Conservation (phyloP, 2,113 vertebrate genomes). For the Condylura cristata region DNA sequence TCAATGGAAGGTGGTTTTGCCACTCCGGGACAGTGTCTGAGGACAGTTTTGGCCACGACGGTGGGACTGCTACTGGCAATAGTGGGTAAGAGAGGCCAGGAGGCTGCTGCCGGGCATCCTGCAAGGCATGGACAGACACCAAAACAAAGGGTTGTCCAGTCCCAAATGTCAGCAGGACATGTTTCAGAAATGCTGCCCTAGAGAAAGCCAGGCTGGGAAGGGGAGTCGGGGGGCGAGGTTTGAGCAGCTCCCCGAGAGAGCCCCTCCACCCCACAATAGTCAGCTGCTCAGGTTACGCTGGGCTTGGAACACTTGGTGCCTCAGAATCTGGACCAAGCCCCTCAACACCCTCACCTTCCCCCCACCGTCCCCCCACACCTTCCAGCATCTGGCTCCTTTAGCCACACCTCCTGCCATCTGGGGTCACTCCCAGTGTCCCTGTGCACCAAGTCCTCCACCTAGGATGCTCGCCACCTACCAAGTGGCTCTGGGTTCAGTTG, state of each 20-base stretch:
- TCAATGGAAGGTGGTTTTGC: neutral
- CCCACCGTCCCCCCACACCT: neutral
- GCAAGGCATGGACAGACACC: neutral
- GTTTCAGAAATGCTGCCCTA: neutral
- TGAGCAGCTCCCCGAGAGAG: neutral
- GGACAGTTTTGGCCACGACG: neutral
- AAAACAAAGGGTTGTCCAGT: neutral
- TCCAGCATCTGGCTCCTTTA: neutral
- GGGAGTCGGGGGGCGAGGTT: neutral
- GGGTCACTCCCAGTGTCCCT: neutral
- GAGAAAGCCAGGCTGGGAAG: neutral
- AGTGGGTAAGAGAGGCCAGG: neutral
- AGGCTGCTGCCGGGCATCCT: neutral
- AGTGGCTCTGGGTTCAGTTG: neutral
- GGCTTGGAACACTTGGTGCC: neutral
- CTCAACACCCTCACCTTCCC: rapidly evolving
- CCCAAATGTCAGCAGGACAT: neutral
- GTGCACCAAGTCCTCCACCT: neutral
- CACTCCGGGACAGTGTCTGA: neutral
- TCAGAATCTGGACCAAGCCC: neutral
- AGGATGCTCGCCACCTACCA: neutral
- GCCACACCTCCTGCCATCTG: neutral
- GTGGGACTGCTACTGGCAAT: neutral
- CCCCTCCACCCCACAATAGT: neutral
- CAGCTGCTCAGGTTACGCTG: neutral